Evolutionary conservation across 2,888 invertebrate genomes (phyloP).

Genomic region (Dryococelus australis): DNA sequence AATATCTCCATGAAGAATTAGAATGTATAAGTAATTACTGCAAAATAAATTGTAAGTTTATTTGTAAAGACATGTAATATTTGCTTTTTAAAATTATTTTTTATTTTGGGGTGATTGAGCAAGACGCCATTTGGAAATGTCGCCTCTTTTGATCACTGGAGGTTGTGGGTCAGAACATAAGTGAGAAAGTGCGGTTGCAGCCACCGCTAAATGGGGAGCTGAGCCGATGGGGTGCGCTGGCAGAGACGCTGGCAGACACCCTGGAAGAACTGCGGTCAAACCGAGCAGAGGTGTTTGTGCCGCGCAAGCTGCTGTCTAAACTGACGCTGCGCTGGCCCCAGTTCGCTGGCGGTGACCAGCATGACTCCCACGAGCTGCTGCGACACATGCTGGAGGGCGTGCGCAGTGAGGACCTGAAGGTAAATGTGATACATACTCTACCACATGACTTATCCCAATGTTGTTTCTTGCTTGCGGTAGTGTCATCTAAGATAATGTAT

Average conservation of each 20-base stretch:
- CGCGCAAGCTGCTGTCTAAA: conserved; percentile 37
- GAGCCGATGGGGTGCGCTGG: conserved; percentile 73
- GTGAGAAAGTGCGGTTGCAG: conserved; percentile 39
- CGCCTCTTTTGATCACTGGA: too few relatives aligned
- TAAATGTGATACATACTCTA: conserved; percentile 46
- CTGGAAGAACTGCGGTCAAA: conserved; percentile 71
- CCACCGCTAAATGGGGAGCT: conserved; percentile 72
- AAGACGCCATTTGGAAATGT: too few relatives aligned
- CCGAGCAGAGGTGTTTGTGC: conserved; percentile 49
- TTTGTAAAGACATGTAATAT: too few relatives aligned
- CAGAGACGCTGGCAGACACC: conserved; percentile 72
- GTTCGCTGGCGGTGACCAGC: conserved; percentile 94
- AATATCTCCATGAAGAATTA: too few relatives aligned
- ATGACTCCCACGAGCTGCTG: conserved; percentile 95
- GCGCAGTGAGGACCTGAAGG: conserved; percentile 69
- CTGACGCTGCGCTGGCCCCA: conserved; percentile 65
- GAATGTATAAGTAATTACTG: too few relatives aligned
- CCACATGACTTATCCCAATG: neutral
- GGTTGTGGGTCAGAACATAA: too few relatives aligned
- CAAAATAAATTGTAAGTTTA: too few relatives aligned
- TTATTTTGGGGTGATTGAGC: too few relatives aligned
- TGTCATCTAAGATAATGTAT: neutral
- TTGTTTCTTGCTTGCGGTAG: neutral
- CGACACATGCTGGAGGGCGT: conserved; percentile 90
- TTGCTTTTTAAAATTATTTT: too few relatives aligned